These are phyloP conservation scores for Scelioninae gen. 1 DNA, from an alignment of 2,888 invertebrate species.

Conservation along the genomic window DNA sequence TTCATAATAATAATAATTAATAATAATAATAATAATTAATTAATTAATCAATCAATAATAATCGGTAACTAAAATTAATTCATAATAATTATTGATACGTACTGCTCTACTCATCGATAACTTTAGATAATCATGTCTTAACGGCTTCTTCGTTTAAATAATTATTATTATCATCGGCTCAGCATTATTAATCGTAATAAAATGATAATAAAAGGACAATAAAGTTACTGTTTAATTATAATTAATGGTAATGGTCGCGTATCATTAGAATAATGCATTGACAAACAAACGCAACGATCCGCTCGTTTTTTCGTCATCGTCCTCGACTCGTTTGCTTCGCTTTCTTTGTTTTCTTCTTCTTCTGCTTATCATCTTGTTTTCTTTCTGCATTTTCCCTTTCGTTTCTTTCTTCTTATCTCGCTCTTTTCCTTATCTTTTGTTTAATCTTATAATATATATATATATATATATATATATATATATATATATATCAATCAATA, in stretches of 20 bases:
- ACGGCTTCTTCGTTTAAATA: conserved; percentile 80
- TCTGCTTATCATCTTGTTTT: conserved; percentile 47
- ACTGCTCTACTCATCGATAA: conserved; percentile 81
- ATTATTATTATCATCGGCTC: conserved; percentile 74
- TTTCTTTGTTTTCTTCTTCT: neutral
- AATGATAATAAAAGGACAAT: conserved; percentile 78
- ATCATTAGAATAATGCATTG: conserved; percentile 82
- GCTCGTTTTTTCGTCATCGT: conserved; percentile 78
- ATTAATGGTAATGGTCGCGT: conserved; percentile 77
- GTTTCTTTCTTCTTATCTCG: conserved; percentile 52
- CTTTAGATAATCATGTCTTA: conserved; percentile 83
- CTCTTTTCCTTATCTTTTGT: conserved; percentile 48
- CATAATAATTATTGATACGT: conserved; percentile 83
- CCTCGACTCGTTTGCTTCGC: conserved; percentile 78
- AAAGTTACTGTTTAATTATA: conserved; percentile 77
- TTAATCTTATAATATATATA: conserved; percentile 57
- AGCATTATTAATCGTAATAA: conserved; percentile 73
- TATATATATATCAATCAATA: conserved; percentile 80
- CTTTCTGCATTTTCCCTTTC: conserved; percentile 74
- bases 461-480: conserved; percentile 75
- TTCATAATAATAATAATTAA: conserved; percentile 79
- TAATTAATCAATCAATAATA: conserved; percentile 79
- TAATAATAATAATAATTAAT: conserved; percentile 75
- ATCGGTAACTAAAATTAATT: conserved; percentile 83
- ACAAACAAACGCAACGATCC: conserved; percentile 84